These are phyloP conservation scores for Mycetomoellerius zeteki DNA, from an alignment of 1,140 invertebrate species.

Conservation along the genomic window DNA sequence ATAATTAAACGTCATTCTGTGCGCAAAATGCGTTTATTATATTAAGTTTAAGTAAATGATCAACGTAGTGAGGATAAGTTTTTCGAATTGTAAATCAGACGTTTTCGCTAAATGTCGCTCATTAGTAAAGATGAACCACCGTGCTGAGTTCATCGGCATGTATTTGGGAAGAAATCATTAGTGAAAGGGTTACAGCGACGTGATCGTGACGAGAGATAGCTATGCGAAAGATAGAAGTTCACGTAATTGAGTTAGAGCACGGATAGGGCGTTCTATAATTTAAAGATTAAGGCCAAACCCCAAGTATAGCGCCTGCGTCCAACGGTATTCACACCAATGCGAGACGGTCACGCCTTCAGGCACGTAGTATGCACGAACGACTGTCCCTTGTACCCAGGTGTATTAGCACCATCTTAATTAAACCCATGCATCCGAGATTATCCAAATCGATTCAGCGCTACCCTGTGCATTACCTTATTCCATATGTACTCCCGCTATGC, in stretches of 20 bases:
- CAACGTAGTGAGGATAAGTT: not conserved
- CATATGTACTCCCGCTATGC: constrained; percentile 12
- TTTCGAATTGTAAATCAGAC: not conserved
- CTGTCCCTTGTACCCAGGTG: constrained; percentile 49
- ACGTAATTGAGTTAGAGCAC: constrained; percentile 45
- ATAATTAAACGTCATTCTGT: not conserved
- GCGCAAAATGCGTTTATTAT: not conserved
- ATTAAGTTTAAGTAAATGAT: constrained; percentile 8
- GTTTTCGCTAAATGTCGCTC: not conserved
- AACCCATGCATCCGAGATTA: constrained; percentile 47
- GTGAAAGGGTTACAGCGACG: not conserved
- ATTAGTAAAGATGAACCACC: constrained; percentile 7
- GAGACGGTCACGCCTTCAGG: constrained; percentile 10
- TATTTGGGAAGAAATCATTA: constrained; percentile 9
- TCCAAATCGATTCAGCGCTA: constrained; percentile 24
- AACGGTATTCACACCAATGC: constrained; percentile 19
- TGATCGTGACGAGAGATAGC: not conserved
- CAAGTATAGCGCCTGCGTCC: not conserved
- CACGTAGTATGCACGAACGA: not conserved
- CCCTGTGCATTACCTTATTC: constrained; percentile 19
- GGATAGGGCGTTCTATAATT: constrained; percentile 42
- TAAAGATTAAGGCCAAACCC: constrained; percentile 46
- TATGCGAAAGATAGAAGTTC: not conserved
- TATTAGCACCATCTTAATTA: constrained; percentile 70
- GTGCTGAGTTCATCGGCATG: not conserved